Conservation (phyloP, 2,888 invertebrate species). For the Oxyteleia sp. region DNA sequence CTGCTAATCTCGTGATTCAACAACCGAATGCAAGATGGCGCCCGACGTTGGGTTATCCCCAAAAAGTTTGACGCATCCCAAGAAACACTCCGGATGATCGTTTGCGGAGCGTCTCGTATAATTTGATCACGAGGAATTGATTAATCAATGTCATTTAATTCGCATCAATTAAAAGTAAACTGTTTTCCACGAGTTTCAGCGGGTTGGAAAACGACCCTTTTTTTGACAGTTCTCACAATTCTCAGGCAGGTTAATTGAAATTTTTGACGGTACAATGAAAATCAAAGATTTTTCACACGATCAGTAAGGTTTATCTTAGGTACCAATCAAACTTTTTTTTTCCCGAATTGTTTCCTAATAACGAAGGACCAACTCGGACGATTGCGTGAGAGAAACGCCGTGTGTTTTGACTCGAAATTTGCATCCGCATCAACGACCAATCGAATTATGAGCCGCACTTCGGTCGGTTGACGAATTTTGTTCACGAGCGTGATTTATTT, state of each 20-base stretch:
- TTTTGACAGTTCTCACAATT: slow-evolving; percentile 48
- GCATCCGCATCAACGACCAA: not conserved
- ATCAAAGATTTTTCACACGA: slow-evolving; percentile 31
- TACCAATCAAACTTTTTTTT: slow-evolving; percentile 45
- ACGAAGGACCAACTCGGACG: slow-evolving; percentile 32
- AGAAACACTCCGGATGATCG: slow-evolving; percentile 7
- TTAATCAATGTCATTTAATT: not conserved
- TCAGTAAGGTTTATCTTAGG: slow-evolving; percentile 65
- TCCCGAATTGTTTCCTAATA: not conserved
- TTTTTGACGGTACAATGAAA: slow-evolving; percentile 15
- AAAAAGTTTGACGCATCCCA: not conserved
- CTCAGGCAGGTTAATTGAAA: slow-evolving; percentile 51
- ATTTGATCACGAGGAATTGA: not conserved
- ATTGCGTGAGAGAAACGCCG: not conserved
- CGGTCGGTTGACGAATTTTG: no score
- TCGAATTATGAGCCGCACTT: not conserved
- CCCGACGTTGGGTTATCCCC: not conserved
- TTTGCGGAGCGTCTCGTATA: not conserved
- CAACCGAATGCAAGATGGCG: slow-evolving; percentile 68
- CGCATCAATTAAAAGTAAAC: not conserved
- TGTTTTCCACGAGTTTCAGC: not conserved
- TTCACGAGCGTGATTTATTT: no score
- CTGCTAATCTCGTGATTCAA: slow-evolving; percentile 64
- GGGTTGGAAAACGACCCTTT: not conserved
- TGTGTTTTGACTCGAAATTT: not conserved